Base-by-base conservation (phyloP, 30 jellyfish, hydroid and myxozoan genomes). In the Pelagia noctiluca region DNA sequence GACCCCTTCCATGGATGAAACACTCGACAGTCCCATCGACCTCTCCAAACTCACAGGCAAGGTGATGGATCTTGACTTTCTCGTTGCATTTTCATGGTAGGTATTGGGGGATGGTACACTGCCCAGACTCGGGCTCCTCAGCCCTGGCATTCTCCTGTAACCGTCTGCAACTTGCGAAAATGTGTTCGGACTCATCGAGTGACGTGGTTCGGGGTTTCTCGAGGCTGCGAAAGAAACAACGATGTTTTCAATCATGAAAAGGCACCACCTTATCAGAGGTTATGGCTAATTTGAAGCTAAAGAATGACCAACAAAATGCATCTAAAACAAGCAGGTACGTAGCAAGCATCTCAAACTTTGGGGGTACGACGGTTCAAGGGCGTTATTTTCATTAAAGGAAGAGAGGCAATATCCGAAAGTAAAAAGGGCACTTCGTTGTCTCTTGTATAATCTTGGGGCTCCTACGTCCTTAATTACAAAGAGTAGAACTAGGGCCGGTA, bases 1-100 rank as follows among this genome's bases (percentile, higher is more conserved):
- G 68, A 68, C 92, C 25, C 70, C 95, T 57, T 84, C 95, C 95
- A 84, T 71, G 1, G 95, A 85, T 46, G 93, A 83, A 1, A 84
- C 86, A 83, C 37, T 71, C 7, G 77, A 71, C 36, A 84, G 50
- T 0, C 88, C 83, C 66, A 84, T 73, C 5, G 95, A 84, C 34
- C 95, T 48, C 29, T 84, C 95, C 52, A 84, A 29, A 12, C 88
- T 72, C 18, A 84, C 88, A 8, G 95, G 95, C 84, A 84, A 50
- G 0, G 95, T 84, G 11, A 84, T 62, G 3, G 95, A 84, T 50
- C 95, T 28, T 72, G 68, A 38, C 36, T 84, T 84, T 28, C 92
- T 60, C 52, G 84, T 23, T 23, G 26, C 60, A 7, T 50, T 47
- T 18, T 82, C 92, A 10, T 69, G 92, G 66, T 68, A 82, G 46